Conservation (phyloP, 1,140 invertebrate genomes). For the Drosophila kurseongensis region DNA sequence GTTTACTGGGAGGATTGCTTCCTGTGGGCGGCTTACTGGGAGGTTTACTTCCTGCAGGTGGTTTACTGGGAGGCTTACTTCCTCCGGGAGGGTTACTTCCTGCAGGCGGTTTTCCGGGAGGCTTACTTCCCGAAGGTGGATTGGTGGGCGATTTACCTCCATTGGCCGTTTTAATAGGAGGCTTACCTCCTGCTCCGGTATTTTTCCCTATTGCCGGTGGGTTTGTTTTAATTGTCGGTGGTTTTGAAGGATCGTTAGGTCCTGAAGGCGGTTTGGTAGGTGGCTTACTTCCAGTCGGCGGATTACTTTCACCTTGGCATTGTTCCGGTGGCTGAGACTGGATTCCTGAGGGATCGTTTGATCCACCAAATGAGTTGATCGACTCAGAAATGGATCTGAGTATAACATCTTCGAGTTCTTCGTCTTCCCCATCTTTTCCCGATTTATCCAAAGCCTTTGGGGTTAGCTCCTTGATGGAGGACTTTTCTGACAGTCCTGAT, state of each 20-base stretch:
- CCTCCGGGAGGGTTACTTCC: not conserved
- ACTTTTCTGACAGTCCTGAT: not conserved
- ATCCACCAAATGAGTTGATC: not conserved
- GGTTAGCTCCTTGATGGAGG: not conserved
- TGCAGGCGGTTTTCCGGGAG: not conserved
- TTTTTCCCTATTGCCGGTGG: not conserved
- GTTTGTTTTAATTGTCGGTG: not conserved
- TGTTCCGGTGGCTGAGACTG: not conserved
- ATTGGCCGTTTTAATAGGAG: not conserved
- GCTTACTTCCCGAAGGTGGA: not conserved
- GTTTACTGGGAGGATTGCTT: not conserved
- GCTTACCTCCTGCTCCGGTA: not conserved
- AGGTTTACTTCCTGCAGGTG: not conserved
- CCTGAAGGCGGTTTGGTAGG: not conserved
- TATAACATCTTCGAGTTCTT: not conserved
- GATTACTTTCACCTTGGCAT: not conserved
- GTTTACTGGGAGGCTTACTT: not conserved
- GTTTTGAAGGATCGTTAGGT: not conserved
- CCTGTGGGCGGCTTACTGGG: not conserved
- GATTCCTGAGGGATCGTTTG: not conserved
- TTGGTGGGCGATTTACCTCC: not conserved
- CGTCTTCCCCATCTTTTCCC: not conserved
- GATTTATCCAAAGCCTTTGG: not conserved
- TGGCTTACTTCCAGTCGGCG: not conserved
- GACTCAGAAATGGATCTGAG: not conserved